Evolutionary conservation across 2,888 invertebrate genomes (phyloP).

Genomic region (Meiosimyza decipiens): DNA sequence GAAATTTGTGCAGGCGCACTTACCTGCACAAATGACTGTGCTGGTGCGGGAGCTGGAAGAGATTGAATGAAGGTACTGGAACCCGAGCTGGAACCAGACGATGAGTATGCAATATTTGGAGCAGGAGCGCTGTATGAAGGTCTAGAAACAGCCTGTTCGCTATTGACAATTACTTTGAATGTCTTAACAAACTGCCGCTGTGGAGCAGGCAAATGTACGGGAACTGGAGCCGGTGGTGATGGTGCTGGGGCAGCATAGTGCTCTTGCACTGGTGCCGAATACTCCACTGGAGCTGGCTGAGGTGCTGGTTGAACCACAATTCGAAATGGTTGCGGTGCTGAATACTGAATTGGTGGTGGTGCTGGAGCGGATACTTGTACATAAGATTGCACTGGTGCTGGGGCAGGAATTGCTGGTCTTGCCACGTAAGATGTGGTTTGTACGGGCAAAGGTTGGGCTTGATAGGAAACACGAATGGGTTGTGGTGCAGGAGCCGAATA

Average conservation of each 20-base stretch:
- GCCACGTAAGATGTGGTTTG: constrained; percentile 31
- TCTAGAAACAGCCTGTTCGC: no score
- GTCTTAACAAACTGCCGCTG: no score
- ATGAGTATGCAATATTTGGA: no score
- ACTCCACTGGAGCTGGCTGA: constrained; percentile 22
- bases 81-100: no score
- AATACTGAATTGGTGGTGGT: not conserved
- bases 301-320: not conserved
- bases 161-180: no score
- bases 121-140: no score
- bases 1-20: no score
- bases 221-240: constrained; percentile 15
- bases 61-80: no score
- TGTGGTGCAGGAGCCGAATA: constrained; percentile 9
- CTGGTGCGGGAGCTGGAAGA: not conserved
- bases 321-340: constrained; percentile 9
- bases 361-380: not conserved
- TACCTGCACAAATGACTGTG: not conserved
- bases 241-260: constrained; percentile 6
- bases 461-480: constrained; percentile 28
- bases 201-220: not conserved
- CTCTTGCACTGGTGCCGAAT: constrained; percentile 3
- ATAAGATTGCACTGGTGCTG: not conserved
- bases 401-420: constrained; percentile 26
- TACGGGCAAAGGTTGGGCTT: constrained; percentile 26